Evolutionary conservation across 2,113 vertebrate species (phyloP), one percentile per base, ranked within the genome.

Genomic region (Baryphthengus martii): DNA sequence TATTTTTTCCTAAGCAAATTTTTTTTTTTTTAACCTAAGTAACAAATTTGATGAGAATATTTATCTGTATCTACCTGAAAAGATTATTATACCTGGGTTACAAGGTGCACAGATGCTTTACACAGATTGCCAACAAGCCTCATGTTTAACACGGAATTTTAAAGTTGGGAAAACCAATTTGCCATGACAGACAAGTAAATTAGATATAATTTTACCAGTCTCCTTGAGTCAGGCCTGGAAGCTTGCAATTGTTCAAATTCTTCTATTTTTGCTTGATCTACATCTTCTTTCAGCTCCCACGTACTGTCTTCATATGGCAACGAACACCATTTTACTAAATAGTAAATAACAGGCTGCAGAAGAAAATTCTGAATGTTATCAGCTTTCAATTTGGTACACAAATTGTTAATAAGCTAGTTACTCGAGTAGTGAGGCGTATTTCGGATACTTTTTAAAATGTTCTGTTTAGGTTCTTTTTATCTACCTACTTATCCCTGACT

Each of bases 251-350:
- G 99, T 98, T 99, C 99, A 98, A 99, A 99, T 98, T 99, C 99
- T 97, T 99, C 99, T 96, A 99, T 99, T 98, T 99, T 99, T 96
- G 97, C 98, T 98, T 99, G 99, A 97, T 99, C 99, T 76, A 99
- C 99, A 55, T 99, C 99, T 95, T 99, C 99, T 96, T 99, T 99
- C 88, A 99, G 98, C 96, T 99, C 99, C 99, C 99, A 99, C 45
- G 99, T 99, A 98, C 99, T 99, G 97, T 99, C 99, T 98, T 99
- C 99, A 73, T 99, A 99, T 15, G 99, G 99, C 97, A 99, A 98
- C 3, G 99, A 99, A 96, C 99, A 99, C 99, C 99, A 99, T 97
- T 99, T 99, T 97, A 99, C 99, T 98, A 99, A 98, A 96, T 99
- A 99, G 98, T 99, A 99, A 98, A 99, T 98, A 98, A 99, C 98